Evolutionary conservation across 2,113 vertebrate species (phyloP).

Genomic region (Pholis gunnellus): DNA sequence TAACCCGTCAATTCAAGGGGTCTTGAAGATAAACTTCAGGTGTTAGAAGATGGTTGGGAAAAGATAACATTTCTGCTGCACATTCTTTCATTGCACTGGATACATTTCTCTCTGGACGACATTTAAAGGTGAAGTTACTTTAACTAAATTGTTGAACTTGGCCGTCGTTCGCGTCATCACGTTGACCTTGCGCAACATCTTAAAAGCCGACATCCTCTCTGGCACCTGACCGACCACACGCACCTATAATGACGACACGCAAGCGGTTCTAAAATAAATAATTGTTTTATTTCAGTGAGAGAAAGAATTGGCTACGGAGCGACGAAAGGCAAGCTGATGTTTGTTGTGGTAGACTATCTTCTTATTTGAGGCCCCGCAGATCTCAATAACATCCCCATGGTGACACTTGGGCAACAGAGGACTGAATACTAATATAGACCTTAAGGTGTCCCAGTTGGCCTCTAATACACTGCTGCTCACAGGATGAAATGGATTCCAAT

Average conservation of each 20-base stretch:
- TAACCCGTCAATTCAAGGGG: neutral
- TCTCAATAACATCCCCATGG: conserved; percentile 38
- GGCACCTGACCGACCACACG: neutral
- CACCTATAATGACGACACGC: neutral
- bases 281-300: neutral
- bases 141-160: neutral
- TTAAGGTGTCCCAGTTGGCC: conserved; percentile 36
- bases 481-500: conserved; percentile 29
- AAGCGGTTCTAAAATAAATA: no score
- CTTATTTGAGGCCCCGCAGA: conserved; percentile 14
- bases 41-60: neutral
- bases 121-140: neutral
- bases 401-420: conserved; percentile 39
- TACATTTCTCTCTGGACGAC: neutral
- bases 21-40: neutral
- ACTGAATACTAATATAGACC: conserved; percentile 62
- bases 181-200: neutral
- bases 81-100: neutral
- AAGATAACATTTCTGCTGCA: neutral
- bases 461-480: conserved; percentile 4
- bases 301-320: neutral
- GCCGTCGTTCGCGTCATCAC: neutral
- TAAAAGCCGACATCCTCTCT: neutral
- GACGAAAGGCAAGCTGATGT: neutral
- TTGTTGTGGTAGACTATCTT: conserved; percentile 6